Percentiles rank a stretch among this genome's conserved stretches.
Conservation (phyloP, 2,797 vertebrate genomes). For the Dallia pectoralis region DNA sequence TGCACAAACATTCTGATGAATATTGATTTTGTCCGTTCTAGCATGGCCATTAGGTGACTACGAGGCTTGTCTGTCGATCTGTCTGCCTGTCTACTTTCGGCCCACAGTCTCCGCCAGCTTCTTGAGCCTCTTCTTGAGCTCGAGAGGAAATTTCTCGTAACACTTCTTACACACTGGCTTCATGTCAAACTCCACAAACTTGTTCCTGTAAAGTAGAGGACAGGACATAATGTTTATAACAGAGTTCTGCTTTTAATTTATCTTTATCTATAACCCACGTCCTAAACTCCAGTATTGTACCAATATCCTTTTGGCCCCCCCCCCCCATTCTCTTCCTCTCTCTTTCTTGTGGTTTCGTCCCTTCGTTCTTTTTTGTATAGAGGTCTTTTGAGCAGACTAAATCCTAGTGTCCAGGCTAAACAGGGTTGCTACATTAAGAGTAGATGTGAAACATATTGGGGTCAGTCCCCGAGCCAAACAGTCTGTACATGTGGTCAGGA, state of each 20-base stretch:
- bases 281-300: neutral
- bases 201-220: constrained; percentile 80
- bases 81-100: constrained; percentile 79
- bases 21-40: neutral
- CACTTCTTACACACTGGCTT: constrained; percentile 99
- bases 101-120: constrained; percentile 92
- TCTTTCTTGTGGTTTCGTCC: neutral
- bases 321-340: neutral
- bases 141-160: constrained; percentile 97
- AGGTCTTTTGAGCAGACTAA: constrained; percentile 46
- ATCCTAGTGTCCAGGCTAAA: constrained; percentile 6
- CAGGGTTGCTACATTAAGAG: neutral
- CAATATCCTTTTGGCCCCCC: neutral
- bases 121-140: constrained; percentile 98
- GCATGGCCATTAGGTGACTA: constrained; percentile 5
- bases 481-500: constrained; percentile 20
- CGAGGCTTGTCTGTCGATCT: constrained; percentile 8
- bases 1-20: neutral
- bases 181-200: constrained; percentile 99
- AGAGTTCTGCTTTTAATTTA: neutral
- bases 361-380: neutral
- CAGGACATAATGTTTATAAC: neutral
- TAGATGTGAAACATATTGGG: constrained; percentile 40
- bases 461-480: constrained; percentile 18
- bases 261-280: neutral